Evolutionary conservation across 2,113 vertebrate species (phyloP).

Genomic region (Sclerurus mexicanus): DNA sequence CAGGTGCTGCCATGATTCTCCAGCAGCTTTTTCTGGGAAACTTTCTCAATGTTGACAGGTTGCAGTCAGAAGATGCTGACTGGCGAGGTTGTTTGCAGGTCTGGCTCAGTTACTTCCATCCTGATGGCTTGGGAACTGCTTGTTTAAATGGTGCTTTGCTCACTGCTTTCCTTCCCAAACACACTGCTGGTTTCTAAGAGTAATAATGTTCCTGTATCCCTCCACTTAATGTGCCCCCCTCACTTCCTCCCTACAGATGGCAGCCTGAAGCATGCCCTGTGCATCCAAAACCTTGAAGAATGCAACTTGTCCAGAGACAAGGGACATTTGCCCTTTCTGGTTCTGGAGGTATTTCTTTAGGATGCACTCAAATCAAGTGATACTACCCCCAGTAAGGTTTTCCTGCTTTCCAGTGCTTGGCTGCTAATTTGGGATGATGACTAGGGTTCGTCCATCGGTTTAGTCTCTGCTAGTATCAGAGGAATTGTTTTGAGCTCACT

Average conservation of each 20-base stretch:
- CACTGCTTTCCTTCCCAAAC: background rate
- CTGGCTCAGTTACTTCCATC: background rate
- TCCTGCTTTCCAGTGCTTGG: background rate
- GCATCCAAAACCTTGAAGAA: background rate
- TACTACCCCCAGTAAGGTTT: background rate
- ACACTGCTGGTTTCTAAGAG: background rate
- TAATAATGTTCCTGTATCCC: background rate
- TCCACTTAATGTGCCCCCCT: background rate
- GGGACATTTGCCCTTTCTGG: background rate
- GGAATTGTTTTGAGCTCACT: background rate
- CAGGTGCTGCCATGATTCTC: slow-evolving; percentile 20
- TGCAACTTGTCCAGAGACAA: background rate
- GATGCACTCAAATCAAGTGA: background rate
- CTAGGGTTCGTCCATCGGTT: background rate
- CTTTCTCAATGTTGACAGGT: background rate
- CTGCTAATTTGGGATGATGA: background rate
- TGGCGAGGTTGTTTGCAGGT: background rate
- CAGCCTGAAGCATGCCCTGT: background rate
- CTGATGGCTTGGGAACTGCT: background rate
- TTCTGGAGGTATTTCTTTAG: background rate
- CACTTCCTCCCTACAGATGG: background rate
- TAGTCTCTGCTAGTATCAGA: background rate
- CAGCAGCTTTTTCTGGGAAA: background rate
- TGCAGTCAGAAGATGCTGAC: background rate
- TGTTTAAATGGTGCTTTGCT: background rate